A percentile compares a stretch with the other conserved stretches of the same genome.
Evolutionary conservation across 2,113 vertebrate species (phyloP).

Genomic region (Leiothrix lutea): DNA sequence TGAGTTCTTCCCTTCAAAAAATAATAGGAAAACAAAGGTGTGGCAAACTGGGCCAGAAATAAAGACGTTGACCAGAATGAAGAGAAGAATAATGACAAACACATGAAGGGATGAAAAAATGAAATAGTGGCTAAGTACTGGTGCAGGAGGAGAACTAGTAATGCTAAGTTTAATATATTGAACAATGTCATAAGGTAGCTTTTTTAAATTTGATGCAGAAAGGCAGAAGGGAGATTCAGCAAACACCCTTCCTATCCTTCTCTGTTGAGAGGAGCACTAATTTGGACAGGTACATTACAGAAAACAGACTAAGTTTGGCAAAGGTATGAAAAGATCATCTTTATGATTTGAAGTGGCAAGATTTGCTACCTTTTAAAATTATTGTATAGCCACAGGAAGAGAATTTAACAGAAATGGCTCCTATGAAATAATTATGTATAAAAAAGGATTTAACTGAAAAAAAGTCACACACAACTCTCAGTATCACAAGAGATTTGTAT

Average conservation of each 20-base stretch:
- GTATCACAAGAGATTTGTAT: background rate
- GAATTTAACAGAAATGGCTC: background rate
- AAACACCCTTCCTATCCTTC: background rate
- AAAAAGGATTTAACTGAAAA: background rate
- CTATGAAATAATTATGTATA: background rate
- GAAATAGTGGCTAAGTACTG: background rate
- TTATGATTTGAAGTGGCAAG: background rate
- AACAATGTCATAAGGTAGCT: background rate
- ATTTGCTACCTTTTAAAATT: background rate
- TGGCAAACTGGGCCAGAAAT: background rate
- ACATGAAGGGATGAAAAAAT: background rate
- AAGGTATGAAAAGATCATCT: background rate
- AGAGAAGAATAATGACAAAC: background rate
- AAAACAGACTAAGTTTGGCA: background rate
- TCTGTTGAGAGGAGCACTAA: background rate
- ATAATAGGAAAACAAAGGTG: accelerated
- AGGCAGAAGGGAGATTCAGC: background rate
- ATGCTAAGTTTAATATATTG: background rate
- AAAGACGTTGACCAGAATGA: background rate
- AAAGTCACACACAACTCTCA: background rate
- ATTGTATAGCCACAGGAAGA: background rate
- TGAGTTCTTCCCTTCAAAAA: background rate
- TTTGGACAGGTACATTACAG: background rate
- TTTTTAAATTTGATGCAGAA: background rate
- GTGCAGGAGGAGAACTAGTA: background rate